phyloP scores from a whole-genome alignment of 2,113 vertebrate species.

The Tringa solitaria region DNA sequence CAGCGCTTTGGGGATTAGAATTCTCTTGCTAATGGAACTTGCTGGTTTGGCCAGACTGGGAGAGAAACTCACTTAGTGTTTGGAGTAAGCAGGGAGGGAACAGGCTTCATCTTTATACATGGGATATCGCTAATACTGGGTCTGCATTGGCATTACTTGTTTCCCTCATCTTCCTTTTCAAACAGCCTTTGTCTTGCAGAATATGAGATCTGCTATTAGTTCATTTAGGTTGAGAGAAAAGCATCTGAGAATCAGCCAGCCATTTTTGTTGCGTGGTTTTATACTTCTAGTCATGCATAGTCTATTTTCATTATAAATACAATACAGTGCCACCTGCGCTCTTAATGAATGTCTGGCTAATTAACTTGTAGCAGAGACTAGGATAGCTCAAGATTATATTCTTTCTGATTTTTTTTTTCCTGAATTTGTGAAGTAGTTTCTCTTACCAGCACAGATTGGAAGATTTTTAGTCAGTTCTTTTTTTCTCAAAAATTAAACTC shows the following conservation, averaged over 20 bases:
- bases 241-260: neutral
- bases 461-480: neutral
- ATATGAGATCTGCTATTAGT: neutral
- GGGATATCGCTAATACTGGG: neutral
- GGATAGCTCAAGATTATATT: neutral
- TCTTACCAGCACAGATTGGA: neutral
- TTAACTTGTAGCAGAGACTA: neutral
- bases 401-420: neutral
- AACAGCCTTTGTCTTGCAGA: neutral
- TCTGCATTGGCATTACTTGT: neutral
- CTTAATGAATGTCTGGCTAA: neutral
- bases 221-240: neutral
- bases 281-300: rapidly evolving
- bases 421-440: neutral
- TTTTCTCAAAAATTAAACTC: neutral
- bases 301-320: neutral
- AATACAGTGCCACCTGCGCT: neutral
- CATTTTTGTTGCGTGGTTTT: neutral
- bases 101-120: neutral
- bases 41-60: neutral
- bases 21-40: neutral
- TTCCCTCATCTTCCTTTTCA: neutral
- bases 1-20: neutral
- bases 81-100: neutral
- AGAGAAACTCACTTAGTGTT: neutral